Evolutionary conservation across 2,797 vertebrate genomes (phyloP), one percentile per base, ranked within the genome.

Genomic region (Ceryle rudis): DNA sequence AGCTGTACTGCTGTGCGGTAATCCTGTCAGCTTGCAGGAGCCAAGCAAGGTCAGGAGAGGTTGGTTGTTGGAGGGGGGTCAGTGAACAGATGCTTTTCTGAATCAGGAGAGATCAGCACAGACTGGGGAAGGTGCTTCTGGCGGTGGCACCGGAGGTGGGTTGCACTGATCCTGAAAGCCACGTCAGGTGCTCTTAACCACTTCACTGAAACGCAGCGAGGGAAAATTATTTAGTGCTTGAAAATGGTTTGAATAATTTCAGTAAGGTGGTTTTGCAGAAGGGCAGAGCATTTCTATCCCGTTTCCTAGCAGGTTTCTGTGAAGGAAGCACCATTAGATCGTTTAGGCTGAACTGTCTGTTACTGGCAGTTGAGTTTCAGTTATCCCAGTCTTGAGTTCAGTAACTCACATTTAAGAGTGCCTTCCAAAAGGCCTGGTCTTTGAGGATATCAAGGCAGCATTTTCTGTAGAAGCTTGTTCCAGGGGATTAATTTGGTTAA

Each of bases 391-490:
- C 90, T 75, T 57, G 81, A 86, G 73, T 77, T 88, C 83, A 84
- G 88, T 72, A 90, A 75, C 72, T 86, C 71, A 83, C 57, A 90
- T 89, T 97, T 92, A 93, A 84, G 46, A 46, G 29, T 93, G 86
- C 94, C 90, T 96, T 94, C 77, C 83, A 94, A 94, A 93, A 95
- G 51, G 17, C 78, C 89, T 94, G 86, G 62, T 86, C 84, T 93
- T 95, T 86, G 80, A 84, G 66, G 83, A 90, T 3, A 9, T 79
- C 58, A 90, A 95, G 22, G 26, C 60, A 79, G 21, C 29, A 44
- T 86, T 79, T 95, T 67, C 72, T 41, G 26, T 35, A 21, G 44
- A 64, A 70, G 41, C 21, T 90, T 83, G 86, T 95, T 96, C 82
- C 82, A 73, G 69, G 42, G 92, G 37, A 94, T 93, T 94, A 86